These are phyloP conservation scores for Gryllus longicercus DNA, from an alignment of 2,888 invertebrate genomes.

Conservation along the genomic window DNA sequence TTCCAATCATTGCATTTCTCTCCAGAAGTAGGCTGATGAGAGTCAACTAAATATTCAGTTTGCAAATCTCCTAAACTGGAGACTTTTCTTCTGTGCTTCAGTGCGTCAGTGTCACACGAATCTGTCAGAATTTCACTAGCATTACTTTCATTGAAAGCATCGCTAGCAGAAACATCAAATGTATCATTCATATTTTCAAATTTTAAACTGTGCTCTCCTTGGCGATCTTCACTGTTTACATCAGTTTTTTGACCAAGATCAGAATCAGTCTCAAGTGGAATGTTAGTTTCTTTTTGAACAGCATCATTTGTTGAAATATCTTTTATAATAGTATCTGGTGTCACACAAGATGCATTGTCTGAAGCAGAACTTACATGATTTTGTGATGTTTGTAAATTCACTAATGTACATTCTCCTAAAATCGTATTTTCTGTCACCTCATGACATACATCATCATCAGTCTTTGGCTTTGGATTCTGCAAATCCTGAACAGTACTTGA, in stretches of 20 bases:
- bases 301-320: neutral
- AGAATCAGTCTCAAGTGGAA: neutral
- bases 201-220: neutral
- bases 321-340: neutral
- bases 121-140: neutral
- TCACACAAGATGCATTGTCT: neutral
- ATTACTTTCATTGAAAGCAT: neutral
- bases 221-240: neutral
- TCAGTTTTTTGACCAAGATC: neutral
- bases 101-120: neutral
- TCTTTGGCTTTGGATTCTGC: neutral
- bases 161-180: neutral
- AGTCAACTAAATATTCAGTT: neutral
- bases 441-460: neutral
- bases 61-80: conserved; percentile 19
- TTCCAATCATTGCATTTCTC: conserved; percentile 22
- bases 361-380: neutral
- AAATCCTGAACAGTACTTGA: neutral
- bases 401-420: neutral
- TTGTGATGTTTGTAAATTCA: neutral
- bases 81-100: neutral
- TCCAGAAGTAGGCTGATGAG: conserved; percentile 11
- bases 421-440: neutral
- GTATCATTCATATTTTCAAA: neutral
- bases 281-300: neutral